Base-by-base conservation (phyloP, 2,888 invertebrate species). In the Nomada lathburiana region DNA sequence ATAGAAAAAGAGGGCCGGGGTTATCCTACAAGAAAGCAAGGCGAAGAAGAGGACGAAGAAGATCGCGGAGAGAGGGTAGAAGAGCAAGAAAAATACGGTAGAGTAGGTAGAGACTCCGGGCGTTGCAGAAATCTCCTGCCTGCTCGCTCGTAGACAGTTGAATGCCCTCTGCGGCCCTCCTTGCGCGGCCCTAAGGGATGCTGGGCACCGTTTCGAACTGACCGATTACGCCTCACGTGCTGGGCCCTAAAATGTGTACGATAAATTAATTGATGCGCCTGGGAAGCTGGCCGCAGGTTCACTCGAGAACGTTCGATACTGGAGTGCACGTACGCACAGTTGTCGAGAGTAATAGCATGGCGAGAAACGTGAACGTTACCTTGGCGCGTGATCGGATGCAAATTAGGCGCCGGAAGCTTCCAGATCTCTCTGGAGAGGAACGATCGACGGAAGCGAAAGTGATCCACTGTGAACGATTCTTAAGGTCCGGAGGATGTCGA, bases 81-180 rank as follows among this genome's bases (percentile, higher is more conserved):
- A 70, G 82, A 83, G 77, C 70, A 84, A 83, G 83, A 78, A 80
- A 78, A 80, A 80, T 86, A 88, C 79, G 86, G 84, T 84, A 86
- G 81, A 82, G 84, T 76, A 82, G 85, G 86, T 85, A 88, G 89
- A 85, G 88, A 87, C 85, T 79, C 87, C 86, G 86, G 76, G 83
- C 89, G 90, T 88, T 90, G 88, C 88, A 89, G 90, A 90, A 91
- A 91, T 89, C 89, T 89, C 89, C 89, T 84, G 88, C 86, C 87
- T 84, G 87, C 57, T 87, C 89, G 85, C 80, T 88, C 90, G 91
- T 90, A 92, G 92, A 92, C 92, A 90, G 92, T 92, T 92, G 92
- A 92, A 92, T 92, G 92, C 91, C 91, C 92, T 90, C 89, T 88
- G 88, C 86, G 83, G 86, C 82, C 89, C 89, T 87, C 84, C 83